Percentiles rank a stretch among this genome's conserved stretches.
phyloP scores from a whole-genome alignment of 2,888 invertebrate species.

The Parasteatoda lunata region DNA sequence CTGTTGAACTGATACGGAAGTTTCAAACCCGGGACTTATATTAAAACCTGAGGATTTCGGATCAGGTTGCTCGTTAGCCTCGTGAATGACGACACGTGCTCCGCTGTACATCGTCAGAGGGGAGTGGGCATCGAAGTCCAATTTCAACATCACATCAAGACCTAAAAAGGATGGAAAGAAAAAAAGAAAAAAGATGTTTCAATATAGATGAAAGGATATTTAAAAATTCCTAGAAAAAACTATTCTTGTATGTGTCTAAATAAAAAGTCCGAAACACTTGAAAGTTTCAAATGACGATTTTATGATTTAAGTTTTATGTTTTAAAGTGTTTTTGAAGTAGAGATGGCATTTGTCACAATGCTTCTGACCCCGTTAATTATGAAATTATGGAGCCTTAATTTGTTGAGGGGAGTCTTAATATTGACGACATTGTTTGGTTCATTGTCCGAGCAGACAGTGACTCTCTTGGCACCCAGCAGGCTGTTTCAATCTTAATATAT shows the following conservation, averaged over 20 bases:
- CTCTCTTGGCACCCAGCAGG: too few relatives aligned
- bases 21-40: constrained; percentile 62
- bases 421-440: too few relatives aligned
- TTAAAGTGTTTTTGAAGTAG: too few relatives aligned
- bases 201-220: background rate
- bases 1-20: constrained; percentile 42
- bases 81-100: constrained; percentile 49
- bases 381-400: too few relatives aligned
- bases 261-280: background rate
- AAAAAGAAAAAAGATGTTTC: constrained; percentile 1
- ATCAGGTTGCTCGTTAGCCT: constrained; percentile 39
- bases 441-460: too few relatives aligned
- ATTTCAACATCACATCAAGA: constrained; percentile 37
- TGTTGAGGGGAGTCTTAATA: too few relatives aligned
- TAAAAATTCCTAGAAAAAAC: background rate
- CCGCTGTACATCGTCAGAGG: constrained; percentile 41
- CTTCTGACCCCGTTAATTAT: too few relatives aligned
- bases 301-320: too few relatives aligned
- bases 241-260: background rate
- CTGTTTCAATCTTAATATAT: too few relatives aligned
- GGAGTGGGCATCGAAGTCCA: constrained; percentile 18
- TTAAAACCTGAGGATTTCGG: constrained; percentile 59
- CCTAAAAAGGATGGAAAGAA: constrained; percentile 4
- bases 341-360: too few relatives aligned
- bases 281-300: too few relatives aligned